Evolutionary conservation across 2,888 invertebrate genomes (phyloP), one percentile per base, ranked within the genome.

Genomic region (Parnassius glacialis): DNA sequence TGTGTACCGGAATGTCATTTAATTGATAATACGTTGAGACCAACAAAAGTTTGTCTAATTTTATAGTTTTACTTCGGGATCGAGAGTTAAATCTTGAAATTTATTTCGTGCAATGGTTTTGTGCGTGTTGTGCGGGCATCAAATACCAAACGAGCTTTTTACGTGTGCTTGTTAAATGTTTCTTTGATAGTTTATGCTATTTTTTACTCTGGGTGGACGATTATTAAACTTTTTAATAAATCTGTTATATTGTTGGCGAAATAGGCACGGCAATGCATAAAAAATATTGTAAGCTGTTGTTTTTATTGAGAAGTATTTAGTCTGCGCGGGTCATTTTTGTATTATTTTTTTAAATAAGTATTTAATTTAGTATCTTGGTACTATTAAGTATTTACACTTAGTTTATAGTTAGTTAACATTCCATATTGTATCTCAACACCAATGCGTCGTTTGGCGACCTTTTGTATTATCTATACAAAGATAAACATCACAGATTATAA

Each of bases 321-420:
- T 70, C 71, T 76, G 80, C 76, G 75, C 72, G 71, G 71, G 75
- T 74, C 70, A 68, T 68, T 71, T 67, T 74, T 79, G 80, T 80
- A 75, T 84, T 78, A 81, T 80, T 80, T 78, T 75, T 34, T 76
- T 73, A 69, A 67, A 76, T 83, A 79, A 78, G 79, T 87, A 87
- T 89, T 86, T 87, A 87, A 85, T 81, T 76, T 81, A 84, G 83
- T 86, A 84, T 85, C 87, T 83, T 81, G 83, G 83, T 87, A 87
- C 84, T 85, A 84, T 84, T 84, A 76, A 68, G 70, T 67, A 64
- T 68, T 71, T 64, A 79, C 71, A 78, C 74, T 84, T 87, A 85
- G 80, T 70, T 84, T 65, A 52, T 67, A 66, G 74, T 83, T 79
- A 83, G 81, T 85, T 86, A 81, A 84, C 89, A 89, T 90, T 90